phyloP scores from a whole-genome alignment of 2,113 vertebrate genomes.

The Misgurnus anguillicaudatus region DNA sequence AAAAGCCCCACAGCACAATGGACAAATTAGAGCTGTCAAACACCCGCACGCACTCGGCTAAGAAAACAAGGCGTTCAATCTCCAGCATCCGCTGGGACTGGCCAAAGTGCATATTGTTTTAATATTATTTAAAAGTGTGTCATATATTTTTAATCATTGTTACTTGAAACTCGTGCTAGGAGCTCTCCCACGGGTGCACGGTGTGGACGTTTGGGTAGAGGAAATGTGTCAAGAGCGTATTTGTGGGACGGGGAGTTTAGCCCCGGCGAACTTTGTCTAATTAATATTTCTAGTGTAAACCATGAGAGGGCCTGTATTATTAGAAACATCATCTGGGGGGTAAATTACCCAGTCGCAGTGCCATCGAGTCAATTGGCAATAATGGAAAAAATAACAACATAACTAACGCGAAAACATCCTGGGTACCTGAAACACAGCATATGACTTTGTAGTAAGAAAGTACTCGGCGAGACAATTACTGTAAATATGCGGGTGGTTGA shows the following conservation, averaged over 20 bases:
- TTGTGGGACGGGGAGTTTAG: constrained; percentile 68
- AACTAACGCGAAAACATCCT: constrained; percentile 30
- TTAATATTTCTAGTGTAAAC: constrained; percentile 66
- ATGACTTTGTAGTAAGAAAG: background rate
- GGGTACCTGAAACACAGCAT: background rate
- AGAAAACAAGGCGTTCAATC: constrained; percentile 62
- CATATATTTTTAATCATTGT: constrained; percentile 74
- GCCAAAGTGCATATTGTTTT: constrained; percentile 69
- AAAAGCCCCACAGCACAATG: constrained; percentile 63
- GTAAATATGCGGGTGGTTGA: too few relatives aligned
- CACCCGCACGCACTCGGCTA: constrained; percentile 22
- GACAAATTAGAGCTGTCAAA: constrained; percentile 72
- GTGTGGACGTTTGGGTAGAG: constrained; percentile 54
- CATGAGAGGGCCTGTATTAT: constrained; percentile 68
- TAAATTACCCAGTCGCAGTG: constrained; percentile 57
- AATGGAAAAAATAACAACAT: constrained; percentile 26
- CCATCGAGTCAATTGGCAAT: constrained; percentile 58
- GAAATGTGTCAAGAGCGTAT: constrained; percentile 68
- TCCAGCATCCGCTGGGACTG: constrained; percentile 63
- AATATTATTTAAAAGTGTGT: constrained; percentile 72
- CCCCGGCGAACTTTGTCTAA: constrained; percentile 69
- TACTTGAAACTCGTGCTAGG: constrained; percentile 60
- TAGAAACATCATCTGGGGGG: constrained; percentile 63
- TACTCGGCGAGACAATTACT: background rate
- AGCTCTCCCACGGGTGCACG: constrained; percentile 55